phyloP scores from a whole-genome alignment of 2,797 vertebrate species.

The Pangasius mekongensis region DNA sequence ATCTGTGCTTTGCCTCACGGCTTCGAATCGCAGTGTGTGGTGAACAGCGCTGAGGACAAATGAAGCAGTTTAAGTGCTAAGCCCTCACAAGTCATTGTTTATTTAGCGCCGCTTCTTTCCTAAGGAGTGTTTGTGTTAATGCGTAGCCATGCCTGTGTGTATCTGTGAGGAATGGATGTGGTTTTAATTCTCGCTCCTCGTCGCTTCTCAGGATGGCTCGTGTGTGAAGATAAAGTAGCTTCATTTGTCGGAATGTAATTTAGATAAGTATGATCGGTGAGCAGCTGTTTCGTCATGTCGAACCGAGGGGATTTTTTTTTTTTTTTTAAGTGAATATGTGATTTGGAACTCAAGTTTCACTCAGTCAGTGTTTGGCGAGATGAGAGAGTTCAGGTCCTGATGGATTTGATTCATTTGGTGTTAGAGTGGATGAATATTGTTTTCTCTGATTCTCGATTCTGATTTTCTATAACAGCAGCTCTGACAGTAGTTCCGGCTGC shows the following conservation, averaged over 20 bases:
- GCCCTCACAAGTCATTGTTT: neutral
- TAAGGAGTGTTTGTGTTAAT: neutral
- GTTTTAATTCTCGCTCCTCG: neutral
- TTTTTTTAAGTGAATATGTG: neutral
- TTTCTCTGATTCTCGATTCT: neutral
- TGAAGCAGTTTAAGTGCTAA: neutral
- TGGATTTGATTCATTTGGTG: neutral
- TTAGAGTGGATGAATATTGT: neutral
- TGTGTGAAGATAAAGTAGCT: neutral
- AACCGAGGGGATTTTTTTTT: neutral
- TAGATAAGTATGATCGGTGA: neutral
- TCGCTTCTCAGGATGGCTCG: neutral
- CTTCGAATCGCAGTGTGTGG: neutral
- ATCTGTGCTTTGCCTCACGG: neutral
- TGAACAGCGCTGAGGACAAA: neutral
- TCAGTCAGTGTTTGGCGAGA: neutral
- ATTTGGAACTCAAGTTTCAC: neutral
- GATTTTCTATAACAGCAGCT: neutral
- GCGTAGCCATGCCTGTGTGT: neutral
- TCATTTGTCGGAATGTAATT: neutral
- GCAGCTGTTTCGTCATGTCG: neutral
- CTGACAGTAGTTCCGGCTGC: neutral
- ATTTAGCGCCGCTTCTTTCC: neutral
- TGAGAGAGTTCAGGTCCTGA: neutral
- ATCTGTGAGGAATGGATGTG: neutral